phyloP scores from a whole-genome alignment of 2,113 vertebrate genomes.

The Aptenodytes forsteri region DNA sequence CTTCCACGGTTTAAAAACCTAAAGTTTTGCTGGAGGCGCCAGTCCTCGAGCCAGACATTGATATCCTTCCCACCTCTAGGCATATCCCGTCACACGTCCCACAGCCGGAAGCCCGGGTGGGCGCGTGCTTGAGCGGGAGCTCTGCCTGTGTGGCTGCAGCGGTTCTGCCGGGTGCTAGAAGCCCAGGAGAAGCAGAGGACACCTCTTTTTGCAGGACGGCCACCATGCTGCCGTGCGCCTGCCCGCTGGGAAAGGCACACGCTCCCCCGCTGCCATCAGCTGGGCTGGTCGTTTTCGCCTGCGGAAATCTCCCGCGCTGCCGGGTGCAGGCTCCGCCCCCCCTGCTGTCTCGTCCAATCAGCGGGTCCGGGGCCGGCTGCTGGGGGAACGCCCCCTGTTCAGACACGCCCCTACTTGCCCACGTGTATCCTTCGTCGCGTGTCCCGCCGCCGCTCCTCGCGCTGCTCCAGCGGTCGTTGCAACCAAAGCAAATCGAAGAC shows the following conservation, averaged over 20 bases:
- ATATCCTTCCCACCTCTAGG: background rate
- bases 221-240: fast-evolving
- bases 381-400: background rate
- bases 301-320: background rate
- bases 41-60: background rate
- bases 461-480: fast-evolving
- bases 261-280: too few species aligned
- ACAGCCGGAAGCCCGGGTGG: background rate
- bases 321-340: background rate
- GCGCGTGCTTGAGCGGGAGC: fast-evolving
- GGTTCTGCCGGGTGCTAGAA: fast-evolving
- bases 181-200: background rate
- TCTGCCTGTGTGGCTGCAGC: fast-evolving
- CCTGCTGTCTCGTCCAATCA: background rate
- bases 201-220: fast-evolving
- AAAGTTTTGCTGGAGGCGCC: background rate
- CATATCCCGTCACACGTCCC: background rate
- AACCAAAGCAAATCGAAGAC: background rate
- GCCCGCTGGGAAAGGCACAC: too few species aligned
- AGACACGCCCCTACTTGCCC: fast-evolving
- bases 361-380: fast-evolving
- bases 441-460: background rate
- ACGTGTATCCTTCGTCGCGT: fast-evolving
- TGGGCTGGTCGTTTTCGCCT: fast-evolving
- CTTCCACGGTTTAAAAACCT: background rate